These are phyloP conservation scores for Drosophila subquinaria DNA, from an alignment of 2,888 invertebrate genomes.

Conservation along the genomic window DNA sequence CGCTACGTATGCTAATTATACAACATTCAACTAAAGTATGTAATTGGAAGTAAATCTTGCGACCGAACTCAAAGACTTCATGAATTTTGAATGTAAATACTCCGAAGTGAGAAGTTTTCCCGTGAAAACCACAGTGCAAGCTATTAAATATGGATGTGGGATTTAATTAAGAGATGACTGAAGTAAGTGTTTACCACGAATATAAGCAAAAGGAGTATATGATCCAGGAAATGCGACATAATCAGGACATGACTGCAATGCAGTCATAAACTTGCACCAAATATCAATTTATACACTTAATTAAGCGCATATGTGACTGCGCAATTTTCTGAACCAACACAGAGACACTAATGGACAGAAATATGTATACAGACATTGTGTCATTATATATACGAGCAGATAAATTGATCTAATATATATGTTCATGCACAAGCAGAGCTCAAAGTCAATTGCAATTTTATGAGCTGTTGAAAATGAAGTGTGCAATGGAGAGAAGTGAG, in stretches of 20 bases:
- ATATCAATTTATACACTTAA: constrained; percentile 80
- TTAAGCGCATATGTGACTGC: constrained; percentile 81
- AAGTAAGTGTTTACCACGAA: not conserved
- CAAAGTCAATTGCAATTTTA: constrained; percentile 79
- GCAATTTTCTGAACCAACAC: constrained; percentile 56
- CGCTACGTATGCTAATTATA: not conserved
- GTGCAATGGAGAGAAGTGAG: constrained; percentile 29
- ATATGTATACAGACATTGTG: constrained; percentile 9
- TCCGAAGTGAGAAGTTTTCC: not conserved
- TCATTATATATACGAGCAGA: constrained; percentile 15
- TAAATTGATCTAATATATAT: constrained; percentile 20
- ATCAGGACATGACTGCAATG: constrained; percentile 68
- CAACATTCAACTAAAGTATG: not conserved
- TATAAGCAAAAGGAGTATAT: constrained; percentile 9
- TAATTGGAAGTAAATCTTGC: not conserved
- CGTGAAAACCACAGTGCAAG: constrained; percentile 7
- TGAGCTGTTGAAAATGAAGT: constrained; percentile 79
- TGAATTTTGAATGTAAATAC: not conserved
- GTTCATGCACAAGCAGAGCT: constrained; percentile 25
- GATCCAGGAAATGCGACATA: constrained; percentile 52
- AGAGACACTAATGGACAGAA: constrained; percentile 2
- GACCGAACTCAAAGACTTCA: not conserved
- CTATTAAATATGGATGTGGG: constrained; percentile 14
- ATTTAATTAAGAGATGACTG: constrained; percentile 3
- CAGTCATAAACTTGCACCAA: constrained; percentile 77